Evolutionary conservation across 2,888 invertebrate species (phyloP).

Genomic region (Nebria salina): DNA sequence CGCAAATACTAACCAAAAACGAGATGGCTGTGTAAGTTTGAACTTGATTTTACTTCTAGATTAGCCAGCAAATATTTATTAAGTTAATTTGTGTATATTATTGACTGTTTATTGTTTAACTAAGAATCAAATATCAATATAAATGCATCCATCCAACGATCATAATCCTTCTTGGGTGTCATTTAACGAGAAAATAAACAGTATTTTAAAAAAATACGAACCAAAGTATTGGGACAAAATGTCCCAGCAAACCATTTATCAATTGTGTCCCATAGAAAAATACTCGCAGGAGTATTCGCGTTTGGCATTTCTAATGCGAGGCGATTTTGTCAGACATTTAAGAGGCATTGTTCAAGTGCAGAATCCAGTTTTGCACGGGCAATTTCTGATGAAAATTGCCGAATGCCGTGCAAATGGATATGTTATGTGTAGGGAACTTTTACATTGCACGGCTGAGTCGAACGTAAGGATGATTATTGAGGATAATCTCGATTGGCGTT

Average conservation of each 20-base stretch:
- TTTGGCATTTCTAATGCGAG: conserved; percentile 6
- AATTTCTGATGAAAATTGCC: conserved; percentile 27
- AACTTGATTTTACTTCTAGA: no score
- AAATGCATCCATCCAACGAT: not conserved
- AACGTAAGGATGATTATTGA: conserved; percentile 28
- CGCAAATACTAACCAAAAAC: no score
- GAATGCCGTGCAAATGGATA: conserved; percentile 5
- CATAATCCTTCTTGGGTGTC: not conserved
- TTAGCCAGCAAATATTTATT: no score
- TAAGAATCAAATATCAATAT: not conserved
- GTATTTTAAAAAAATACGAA: conserved; percentile 8
- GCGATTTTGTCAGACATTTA: not conserved
- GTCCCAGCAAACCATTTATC: not conserved
- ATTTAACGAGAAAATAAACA: conserved; percentile 17
- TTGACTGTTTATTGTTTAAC: not conserved
- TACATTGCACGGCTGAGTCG: conserved; percentile 23
- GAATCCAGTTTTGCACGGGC: conserved; percentile 31
- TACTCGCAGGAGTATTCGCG: not conserved
- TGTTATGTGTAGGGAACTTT: conserved; percentile 18
- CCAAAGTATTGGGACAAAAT: not conserved
- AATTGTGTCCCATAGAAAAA: not conserved
- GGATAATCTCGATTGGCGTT: conserved; percentile 39
- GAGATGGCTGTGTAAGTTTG: no score
- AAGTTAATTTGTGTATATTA: no score
- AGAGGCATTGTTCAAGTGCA: conserved; percentile 5